Conservation (phyloP, 2,113 vertebrate genomes). For the Paracanthobrama guichenoti region DNA sequence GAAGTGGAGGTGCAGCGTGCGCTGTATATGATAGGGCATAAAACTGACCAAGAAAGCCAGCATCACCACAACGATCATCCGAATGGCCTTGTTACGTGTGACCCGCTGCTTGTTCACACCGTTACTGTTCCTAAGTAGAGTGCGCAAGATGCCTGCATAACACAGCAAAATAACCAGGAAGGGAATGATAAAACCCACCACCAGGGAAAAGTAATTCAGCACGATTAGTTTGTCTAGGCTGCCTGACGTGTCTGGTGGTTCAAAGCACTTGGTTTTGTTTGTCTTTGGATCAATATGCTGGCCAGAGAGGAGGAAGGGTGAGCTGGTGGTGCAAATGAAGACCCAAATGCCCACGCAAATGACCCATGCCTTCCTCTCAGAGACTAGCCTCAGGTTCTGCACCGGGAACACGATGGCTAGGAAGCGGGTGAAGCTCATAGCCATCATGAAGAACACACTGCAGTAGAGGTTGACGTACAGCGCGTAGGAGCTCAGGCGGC, state of each 20-base stretch:
- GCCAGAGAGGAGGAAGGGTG: slow-evolving; percentile 82
- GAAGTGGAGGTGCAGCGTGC: slow-evolving; percentile 82
- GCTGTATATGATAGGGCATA: slow-evolving; percentile 91
- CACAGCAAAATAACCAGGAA: slow-evolving; percentile 87
- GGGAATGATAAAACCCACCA: slow-evolving; percentile 85
- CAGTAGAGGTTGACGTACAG: slow-evolving; percentile 97
- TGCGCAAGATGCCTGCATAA: slow-evolving; percentile 85
- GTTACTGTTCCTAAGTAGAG: slow-evolving; percentile 77
- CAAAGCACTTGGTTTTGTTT: slow-evolving; percentile 92
- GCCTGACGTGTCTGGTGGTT: slow-evolving; percentile 73
- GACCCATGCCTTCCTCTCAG: slow-evolving; percentile 78
- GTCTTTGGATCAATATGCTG: slow-evolving; percentile 59
- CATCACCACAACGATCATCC: slow-evolving; percentile 92
- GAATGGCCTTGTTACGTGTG: slow-evolving; percentile 79
- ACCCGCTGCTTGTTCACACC: slow-evolving; percentile 72
- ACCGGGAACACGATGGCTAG: slow-evolving; percentile 93
- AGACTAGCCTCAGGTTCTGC: slow-evolving; percentile 81
- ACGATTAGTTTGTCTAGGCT: slow-evolving; percentile 62
- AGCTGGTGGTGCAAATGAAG: slow-evolving; percentile 81
- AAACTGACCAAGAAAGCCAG: slow-evolving; percentile 89
- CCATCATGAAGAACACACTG: slow-evolving; percentile 95
- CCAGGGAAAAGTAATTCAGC: slow-evolving; percentile 85
- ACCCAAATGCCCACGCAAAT: slow-evolving; percentile 83
- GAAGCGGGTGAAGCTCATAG: slow-evolving; percentile 94
- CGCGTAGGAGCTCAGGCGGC: slow-evolving; percentile 85